These are phyloP conservation scores for Cryptosula pallasiana DNA, from an alignment of 2,888 invertebrate genomes.

Conservation along the genomic window DNA sequence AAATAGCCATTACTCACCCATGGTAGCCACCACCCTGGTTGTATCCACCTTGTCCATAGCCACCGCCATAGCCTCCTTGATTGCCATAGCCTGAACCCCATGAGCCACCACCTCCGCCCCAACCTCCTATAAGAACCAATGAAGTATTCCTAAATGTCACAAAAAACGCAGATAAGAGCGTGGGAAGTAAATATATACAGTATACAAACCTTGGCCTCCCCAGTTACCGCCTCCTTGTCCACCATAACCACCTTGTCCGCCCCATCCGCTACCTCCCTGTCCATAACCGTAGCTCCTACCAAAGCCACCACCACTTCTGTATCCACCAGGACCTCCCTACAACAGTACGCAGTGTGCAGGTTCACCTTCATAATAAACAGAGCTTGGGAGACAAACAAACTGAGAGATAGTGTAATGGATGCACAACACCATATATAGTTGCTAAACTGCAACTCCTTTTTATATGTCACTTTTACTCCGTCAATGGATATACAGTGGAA, in stretches of 20 bases:
- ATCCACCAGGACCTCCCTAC: constrained; percentile 10
- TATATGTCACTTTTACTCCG: too few species aligned
- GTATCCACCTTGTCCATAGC: constrained; percentile 1
- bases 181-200: too few species aligned
- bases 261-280: constrained; percentile 27
- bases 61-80: neutral
- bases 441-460: too few species aligned
- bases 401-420: too few species aligned
- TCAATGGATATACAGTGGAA: too few species aligned
- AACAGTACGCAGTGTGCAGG: too few species aligned
- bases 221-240: constrained; percentile 4
- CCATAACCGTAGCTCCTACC: constrained; percentile 32
- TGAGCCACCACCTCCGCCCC: constrained; percentile 19
- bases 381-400: too few species aligned
- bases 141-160: too few species aligned
- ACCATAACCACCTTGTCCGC: constrained; percentile 26
- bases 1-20: neutral
- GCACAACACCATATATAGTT: too few species aligned
- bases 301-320: constrained; percentile 30
- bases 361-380: too few species aligned
- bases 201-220: neutral
- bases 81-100: neutral
- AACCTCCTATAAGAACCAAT: constrained; percentile 25
- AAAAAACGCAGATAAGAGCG: too few species aligned
- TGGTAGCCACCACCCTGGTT: neutral